A percentile compares a stretch with the other conserved stretches of the same genome.
These are phyloP conservation scores for Drymodes brunneopygia DNA, from an alignment of 2,113 vertebrate species.

Conservation along the genomic window DNA sequence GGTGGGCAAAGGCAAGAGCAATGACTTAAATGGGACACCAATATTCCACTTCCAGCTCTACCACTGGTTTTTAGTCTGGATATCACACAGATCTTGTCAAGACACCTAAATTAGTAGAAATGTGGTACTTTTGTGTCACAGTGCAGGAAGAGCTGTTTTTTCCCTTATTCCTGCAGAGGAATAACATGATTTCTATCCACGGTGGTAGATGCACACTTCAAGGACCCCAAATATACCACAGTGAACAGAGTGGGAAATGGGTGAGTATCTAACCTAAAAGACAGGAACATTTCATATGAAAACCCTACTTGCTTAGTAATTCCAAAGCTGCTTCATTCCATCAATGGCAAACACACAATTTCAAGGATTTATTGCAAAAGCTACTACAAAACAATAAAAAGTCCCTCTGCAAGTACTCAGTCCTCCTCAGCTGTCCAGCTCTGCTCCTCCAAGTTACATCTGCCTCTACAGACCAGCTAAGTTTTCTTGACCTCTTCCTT, in stretches of 20 bases:
- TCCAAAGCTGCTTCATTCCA: neutral
- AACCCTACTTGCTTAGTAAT: neutral
- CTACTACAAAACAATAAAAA: neutral
- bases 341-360: neutral
- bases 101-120: neutral
- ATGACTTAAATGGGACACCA: neutral
- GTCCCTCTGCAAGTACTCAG: neutral
- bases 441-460: neutral
- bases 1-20: neutral
- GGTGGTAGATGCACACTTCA: neutral
- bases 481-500: neutral
- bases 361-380: neutral
- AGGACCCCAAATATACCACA: neutral
- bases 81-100: neutral
- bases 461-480: neutral
- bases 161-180: neutral
- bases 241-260: neutral
- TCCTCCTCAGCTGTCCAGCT: neutral
- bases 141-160: neutral
- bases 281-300: neutral
- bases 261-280: neutral
- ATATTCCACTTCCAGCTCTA: neutral
- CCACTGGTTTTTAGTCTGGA: neutral
- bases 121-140: neutral
- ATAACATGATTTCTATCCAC: neutral